Evolutionary conservation across 2,113 vertebrate species (phyloP), one percentile per base, ranked within the genome.

Genomic region (Tetrao urogallus): DNA sequence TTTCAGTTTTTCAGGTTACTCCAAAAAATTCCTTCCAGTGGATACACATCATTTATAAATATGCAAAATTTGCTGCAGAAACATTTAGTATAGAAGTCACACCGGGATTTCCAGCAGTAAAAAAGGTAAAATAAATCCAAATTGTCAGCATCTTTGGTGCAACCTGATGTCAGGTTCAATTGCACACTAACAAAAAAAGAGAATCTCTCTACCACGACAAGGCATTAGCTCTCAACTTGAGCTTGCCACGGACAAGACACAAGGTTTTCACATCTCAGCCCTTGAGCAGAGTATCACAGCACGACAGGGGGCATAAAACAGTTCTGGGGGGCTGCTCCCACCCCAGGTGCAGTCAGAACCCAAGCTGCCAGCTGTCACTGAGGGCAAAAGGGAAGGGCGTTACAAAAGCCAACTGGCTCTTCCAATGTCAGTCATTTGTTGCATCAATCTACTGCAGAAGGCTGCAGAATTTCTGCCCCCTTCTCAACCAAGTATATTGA

Each of bases 31-130:
- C 13, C 20, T 92, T 71, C 72, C 50, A 65, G 83, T 1, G 86
- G 36, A 66, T 24, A 77, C 21, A 89, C 70, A 63, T 74, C 82
- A 90, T 24, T 85, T 52, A 87, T 92, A 95, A 94, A 94, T 84
- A 91, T 1, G 16, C 64, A 78, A 91, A 69, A 67, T 10, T 7
- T 76, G 67, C 81, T 18, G 14, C 76, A 92, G 66, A 83, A 92
- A 77, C 38, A 82, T 2, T 1, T 38, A 19, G 16, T 48, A 3
- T 14, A 75, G 42, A 86, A 95, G 13, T 48, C 75, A 84, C 40
- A 70, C 12, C 6, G 56, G 45, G 43, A 87, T 60, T 85, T 73
- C 65, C 52, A 93, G 12, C 13, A 1, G 1, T 14, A 50, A 82
- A 40, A 67, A 45, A 42, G 13, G 30, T 73, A 76, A 60, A 22